Conservation (phyloP, 2,888 invertebrate species). For the Diadegma fenestrale region DNA sequence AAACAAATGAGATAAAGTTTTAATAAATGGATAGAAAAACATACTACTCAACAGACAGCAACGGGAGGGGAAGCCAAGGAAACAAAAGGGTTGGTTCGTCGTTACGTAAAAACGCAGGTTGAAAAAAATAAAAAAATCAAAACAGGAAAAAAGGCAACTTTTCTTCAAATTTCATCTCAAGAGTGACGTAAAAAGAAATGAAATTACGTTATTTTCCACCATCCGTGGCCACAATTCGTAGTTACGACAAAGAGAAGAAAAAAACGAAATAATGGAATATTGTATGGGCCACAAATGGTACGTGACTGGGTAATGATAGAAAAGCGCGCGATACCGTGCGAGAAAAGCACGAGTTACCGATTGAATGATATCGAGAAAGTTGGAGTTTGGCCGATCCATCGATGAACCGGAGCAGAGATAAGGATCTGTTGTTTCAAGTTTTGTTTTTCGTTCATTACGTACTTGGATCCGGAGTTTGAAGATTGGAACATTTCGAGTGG, state of each 20-base stretch:
- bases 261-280: not conserved
- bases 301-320: not conserved
- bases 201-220: not conserved
- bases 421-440: not conserved
- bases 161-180: not conserved
- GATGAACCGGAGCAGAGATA: not conserved
- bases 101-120: not conserved
- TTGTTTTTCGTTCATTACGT: not conserved
- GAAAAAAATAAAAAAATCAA: not conserved
- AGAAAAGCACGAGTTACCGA: conserved; percentile 1
- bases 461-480: not conserved
- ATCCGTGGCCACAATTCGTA: not conserved
- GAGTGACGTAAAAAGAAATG: not conserved
- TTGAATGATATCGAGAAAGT: conserved; percentile 7
- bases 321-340: conserved; percentile 2
- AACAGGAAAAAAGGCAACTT: not conserved
- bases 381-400: conserved; percentile 12
- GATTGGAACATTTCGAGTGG: not conserved
- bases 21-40: not conserved
- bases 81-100: not conserved
- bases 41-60: not conserved
- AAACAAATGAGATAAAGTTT: not conserved
- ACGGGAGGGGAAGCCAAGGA: not conserved
- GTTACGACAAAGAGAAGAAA: not conserved
- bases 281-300: not conserved